Percentiles rank a stretch among this genome's conserved stretches.
Conservation (phyloP, 2,888 invertebrate species). For the Aquatica leii region DNA sequence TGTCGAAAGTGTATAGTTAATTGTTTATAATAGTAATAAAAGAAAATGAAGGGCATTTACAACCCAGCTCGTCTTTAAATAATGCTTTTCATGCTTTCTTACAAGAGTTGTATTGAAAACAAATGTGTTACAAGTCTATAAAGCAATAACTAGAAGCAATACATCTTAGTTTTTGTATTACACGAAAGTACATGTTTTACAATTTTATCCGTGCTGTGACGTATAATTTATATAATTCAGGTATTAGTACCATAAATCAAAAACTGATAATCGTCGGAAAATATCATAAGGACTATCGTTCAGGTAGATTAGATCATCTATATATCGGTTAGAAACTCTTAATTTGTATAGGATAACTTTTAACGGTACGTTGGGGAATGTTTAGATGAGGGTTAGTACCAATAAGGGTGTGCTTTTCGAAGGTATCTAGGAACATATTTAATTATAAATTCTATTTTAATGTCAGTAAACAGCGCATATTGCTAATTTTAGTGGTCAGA, state of each 20-base stretch:
- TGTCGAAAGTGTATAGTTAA: not conserved
- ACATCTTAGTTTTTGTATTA: slow-evolving; percentile 15
- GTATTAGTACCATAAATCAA: slow-evolving; percentile 28
- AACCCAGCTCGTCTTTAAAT: slow-evolving; percentile 21
- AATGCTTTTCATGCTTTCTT: slow-evolving; percentile 28
- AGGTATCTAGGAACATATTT: not conserved
- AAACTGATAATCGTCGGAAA: slow-evolving; percentile 25
- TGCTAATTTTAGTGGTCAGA: slow-evolving; percentile 35
- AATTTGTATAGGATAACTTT: slow-evolving; percentile 22
- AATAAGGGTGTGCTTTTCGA: slow-evolving; percentile 13
- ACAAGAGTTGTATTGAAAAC: slow-evolving; percentile 23
- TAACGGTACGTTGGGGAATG: slow-evolving; percentile 28
- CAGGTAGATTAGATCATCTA: slow-evolving; percentile 21
- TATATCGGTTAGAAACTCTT: slow-evolving; percentile 16
- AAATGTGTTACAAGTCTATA: slow-evolving; percentile 19
- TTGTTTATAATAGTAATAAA: slow-evolving; percentile 15
- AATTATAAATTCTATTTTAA: slow-evolving; percentile 9
- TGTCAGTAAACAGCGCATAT: slow-evolving; percentile 21
- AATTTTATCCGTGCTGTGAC: not conserved
- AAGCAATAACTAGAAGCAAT: slow-evolving; percentile 17
- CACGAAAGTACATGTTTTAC: slow-evolving; percentile 16
- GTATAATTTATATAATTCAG: slow-evolving; percentile 28
- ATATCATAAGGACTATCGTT: slow-evolving; percentile 23
- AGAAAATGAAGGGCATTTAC: slow-evolving; percentile 17
- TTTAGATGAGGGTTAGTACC: slow-evolving; percentile 19